These are phyloP conservation scores for Achatina immaculata DNA, from an alignment of 1,140 invertebrate species.

Conservation along the genomic window DNA sequence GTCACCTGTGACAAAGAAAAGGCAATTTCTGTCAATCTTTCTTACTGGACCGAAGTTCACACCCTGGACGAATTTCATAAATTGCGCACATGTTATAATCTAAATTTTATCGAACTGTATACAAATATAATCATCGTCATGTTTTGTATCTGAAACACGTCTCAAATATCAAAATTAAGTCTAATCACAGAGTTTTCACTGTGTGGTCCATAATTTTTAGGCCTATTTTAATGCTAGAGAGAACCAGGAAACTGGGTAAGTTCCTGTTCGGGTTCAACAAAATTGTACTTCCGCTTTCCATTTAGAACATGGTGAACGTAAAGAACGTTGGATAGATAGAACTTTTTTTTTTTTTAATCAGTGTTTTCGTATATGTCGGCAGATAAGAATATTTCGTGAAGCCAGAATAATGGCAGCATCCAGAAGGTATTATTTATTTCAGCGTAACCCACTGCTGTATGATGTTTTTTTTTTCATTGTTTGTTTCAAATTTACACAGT, in stretches of 20 bases:
- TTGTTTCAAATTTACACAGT: neutral
- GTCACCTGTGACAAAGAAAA: too few relatives aligned
- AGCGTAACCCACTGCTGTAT: neutral
- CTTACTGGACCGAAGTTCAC: too few relatives aligned
- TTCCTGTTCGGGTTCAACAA: neutral
- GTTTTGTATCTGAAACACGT: too few relatives aligned
- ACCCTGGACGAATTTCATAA: too few relatives aligned
- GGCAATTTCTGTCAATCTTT: too few relatives aligned
- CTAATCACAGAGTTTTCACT: too few relatives aligned
- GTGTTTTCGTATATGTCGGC: neutral
- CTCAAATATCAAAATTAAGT: too few relatives aligned
- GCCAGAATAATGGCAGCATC: neutral
- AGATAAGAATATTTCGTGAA: neutral
- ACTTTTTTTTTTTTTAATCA: neutral
- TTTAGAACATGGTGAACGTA: neutral
- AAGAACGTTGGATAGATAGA: neutral
- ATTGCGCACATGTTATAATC: too few relatives aligned
- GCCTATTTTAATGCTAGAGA: neutral
- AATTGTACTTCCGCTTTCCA: conserved; percentile 1
- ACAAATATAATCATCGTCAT: too few relatives aligned
- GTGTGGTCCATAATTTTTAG: neutral
- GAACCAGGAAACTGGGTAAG: neutral
- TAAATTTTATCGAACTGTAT: too few relatives aligned
- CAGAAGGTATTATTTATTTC: neutral
- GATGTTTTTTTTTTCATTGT: neutral